phyloP scores from a whole-genome alignment of 2,113 vertebrate species.

The Cavia aperea region DNA sequence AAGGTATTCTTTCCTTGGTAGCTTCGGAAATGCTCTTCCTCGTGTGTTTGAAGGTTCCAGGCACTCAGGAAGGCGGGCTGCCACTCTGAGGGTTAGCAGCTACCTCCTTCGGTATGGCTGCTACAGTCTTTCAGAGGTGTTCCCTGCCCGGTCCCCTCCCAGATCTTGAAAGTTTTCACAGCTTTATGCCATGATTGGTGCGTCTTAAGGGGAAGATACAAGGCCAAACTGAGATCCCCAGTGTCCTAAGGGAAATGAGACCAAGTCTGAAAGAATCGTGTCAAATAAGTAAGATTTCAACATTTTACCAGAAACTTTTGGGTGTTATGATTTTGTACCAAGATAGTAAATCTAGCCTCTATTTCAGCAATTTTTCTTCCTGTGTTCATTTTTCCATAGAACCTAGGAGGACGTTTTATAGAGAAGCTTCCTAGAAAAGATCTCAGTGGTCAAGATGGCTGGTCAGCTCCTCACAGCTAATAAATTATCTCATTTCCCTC shows the following conservation, averaged over 20 bases:
- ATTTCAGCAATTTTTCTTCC: not conserved
- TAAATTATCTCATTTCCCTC: not conserved
- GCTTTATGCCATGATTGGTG: not conserved
- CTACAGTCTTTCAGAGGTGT: not conserved
- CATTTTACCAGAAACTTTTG: constrained; percentile 29
- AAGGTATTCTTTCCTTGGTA: not conserved
- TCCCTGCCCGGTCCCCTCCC: not conserved
- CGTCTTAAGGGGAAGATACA: not conserved
- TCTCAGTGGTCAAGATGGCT: not conserved
- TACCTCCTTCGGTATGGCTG: not conserved
- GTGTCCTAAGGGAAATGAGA: constrained; percentile 28
- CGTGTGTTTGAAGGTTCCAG: constrained; percentile 19
- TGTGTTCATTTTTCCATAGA: not conserved
- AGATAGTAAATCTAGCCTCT: constrained; percentile 7
- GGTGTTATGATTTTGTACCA: not conserved
- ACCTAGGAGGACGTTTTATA: not conserved
- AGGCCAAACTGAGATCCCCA: not conserved
- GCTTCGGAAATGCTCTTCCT: not conserved
- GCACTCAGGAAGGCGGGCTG: not conserved
- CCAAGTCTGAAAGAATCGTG: constrained; percentile 36
- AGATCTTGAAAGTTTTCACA: not conserved
- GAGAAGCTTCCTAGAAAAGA: not conserved
- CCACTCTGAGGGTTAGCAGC: not conserved
- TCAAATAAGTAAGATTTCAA: constrained; percentile 25
- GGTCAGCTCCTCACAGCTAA: not conserved